A percentile compares a stretch with the other conserved stretches of the same genome.
These are phyloP conservation scores for Mionectes olivaceus DNA, from an alignment of 2,797 vertebrate species.

Conservation along the genomic window DNA sequence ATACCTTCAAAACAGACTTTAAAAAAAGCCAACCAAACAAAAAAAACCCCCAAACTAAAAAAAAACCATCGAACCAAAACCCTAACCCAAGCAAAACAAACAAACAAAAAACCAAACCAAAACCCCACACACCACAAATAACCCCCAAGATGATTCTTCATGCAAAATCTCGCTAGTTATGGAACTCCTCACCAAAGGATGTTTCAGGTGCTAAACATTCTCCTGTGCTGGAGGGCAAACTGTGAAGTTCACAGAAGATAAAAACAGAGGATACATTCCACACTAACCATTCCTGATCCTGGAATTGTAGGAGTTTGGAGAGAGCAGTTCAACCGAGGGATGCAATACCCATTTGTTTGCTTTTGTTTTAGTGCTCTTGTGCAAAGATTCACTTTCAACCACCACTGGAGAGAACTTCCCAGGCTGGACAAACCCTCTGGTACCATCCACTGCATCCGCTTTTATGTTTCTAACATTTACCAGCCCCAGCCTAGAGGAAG, in stretches of 20 bases:
- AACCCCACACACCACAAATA: too few relatives aligned
- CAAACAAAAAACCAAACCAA: background rate
- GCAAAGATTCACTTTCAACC: background rate
- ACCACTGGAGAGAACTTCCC: background rate
- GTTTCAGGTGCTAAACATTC: background rate
- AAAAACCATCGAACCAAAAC: background rate
- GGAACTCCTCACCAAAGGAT: background rate
- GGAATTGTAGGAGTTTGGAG: background rate
- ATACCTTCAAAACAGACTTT: background rate
- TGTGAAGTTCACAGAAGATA: background rate
- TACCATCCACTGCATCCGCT: background rate
- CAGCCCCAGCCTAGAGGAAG: background rate
- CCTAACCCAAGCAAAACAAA: background rate
- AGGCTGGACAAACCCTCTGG: background rate
- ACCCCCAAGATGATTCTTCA: background rate
- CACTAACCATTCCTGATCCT: background rate
- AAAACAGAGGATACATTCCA: background rate
- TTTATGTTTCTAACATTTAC: background rate
- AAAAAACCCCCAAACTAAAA: too few relatives aligned
- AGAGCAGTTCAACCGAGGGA: background rate
- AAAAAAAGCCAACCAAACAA: fast-evolving
- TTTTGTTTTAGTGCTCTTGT: background rate
- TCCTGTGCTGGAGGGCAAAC: background rate
- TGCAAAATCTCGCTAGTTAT: background rate
- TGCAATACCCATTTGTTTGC: background rate